Evolutionary conservation across 2,797 vertebrate genomes (phyloP).

Genomic region (Cuniculus paca): DNA sequence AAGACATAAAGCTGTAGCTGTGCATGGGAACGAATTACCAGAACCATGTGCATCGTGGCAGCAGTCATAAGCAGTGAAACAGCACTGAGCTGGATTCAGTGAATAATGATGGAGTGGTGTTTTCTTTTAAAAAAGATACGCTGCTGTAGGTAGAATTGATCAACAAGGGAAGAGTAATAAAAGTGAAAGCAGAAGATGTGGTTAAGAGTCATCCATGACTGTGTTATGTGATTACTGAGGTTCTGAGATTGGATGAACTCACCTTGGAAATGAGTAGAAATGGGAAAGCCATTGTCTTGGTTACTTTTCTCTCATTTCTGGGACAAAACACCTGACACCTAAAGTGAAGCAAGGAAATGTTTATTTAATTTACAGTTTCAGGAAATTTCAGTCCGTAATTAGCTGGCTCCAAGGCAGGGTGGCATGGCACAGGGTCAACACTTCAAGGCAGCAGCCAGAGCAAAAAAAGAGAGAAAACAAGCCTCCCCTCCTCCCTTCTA

Average conservation of each 20-base stretch:
- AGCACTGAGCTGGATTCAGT: background rate
- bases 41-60: background rate
- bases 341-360: no score
- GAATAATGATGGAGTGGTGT: background rate
- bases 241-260: background rate
- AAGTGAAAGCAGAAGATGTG: background rate
- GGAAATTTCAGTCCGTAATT: no score
- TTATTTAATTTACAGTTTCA: no score
- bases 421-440: no score
- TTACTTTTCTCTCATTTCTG: no score
- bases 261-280: background rate
- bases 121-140: background rate
- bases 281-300: background rate
- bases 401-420: no score
- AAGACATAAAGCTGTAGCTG: background rate
- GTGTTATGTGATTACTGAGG: background rate
- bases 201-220: background rate
- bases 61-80: background rate
- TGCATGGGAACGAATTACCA: fast-evolving
- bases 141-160: background rate
- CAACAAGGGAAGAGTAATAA: background rate
- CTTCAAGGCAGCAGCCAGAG: no score
- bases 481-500: no score
- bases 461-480: no score
- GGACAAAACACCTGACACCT: no score